Percentiles rank a stretch among this genome's conserved stretches.
Conservation (phyloP, 1,140 invertebrate genomes). For the Holotrichia oblita region DNA sequence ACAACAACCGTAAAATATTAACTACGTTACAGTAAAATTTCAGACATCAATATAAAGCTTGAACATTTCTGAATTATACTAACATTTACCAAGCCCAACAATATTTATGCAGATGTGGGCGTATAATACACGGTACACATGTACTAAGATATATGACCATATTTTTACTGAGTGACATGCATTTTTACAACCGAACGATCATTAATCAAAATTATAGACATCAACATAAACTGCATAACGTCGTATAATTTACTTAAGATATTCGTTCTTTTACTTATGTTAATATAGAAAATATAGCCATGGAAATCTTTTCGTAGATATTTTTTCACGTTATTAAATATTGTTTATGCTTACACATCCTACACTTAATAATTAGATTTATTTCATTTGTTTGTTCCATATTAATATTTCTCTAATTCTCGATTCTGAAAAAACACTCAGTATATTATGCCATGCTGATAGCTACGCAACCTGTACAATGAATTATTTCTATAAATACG, state of each 20-base stretch:
- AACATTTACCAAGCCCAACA: not conserved
- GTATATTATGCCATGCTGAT: no score
- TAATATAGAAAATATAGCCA: not conserved
- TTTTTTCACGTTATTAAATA: no score
- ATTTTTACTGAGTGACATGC: constrained; percentile 39
- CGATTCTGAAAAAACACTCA: no score
- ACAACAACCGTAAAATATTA: not conserved
- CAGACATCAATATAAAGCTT: not conserved
- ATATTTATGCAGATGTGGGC: constrained; percentile 32
- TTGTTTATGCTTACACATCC: no score
- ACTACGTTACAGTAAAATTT: not conserved
- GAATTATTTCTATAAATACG: not conserved
- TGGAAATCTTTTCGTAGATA: no score
- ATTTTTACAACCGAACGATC: constrained; percentile 40
- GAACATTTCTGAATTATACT: not conserved
- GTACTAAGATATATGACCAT: constrained; percentile 24
- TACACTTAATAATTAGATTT: no score
- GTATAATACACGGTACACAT: constrained; percentile 22
- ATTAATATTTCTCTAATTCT: no score
- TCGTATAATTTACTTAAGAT: not conserved
- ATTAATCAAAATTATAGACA: constrained; percentile 39
- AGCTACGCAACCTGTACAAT: not conserved
- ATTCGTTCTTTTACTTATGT: not conserved
- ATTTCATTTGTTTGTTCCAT: no score
- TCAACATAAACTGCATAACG: not conserved